Evolutionary conservation across 2,888 invertebrate genomes (phyloP), one percentile per base, ranked within the genome.

Genomic region (Mellilla xanthometata): DNA sequence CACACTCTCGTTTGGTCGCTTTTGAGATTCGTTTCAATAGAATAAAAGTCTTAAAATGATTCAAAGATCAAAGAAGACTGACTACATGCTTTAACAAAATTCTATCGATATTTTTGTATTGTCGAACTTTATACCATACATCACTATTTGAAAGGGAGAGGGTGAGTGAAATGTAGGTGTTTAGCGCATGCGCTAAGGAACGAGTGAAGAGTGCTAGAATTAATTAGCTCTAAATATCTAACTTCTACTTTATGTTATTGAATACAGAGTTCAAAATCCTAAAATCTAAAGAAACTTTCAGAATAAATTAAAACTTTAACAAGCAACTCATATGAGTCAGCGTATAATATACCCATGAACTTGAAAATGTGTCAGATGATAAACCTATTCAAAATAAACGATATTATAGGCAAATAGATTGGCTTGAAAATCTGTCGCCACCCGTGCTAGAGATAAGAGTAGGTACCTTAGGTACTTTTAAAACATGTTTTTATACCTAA

Each of bases 111-210:
- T 22, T 33, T 9, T 4, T 26, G 11, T 8, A 19, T 6, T 6
- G 15, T 15, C 3, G 3, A 19, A 19, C 15, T 19, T 19, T 11
- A 36, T 10, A 15, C 6, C 3, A 12, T 22, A 39, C 41, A 28
- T 41, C 51, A 44, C 54, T 55, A 40, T 40, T 40, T n/a, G 2
- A 31, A 26, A 9, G 28, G 28, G 40, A 38, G 24, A 38, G 33
- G 34, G 63, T 66, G 62, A 47, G 34, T 34, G 2, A 19, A n/a
- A 8, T 24, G 7, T 4, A 8, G 8, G 15, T 19, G 42, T 59
- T 60, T 28, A 34, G 30, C 49, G 54, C 54, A 52, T 52, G 54
- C 54, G 54, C 57, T 58, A 49, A 47, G 54, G 44, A 3, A 2
- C n/a, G 1, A 28, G 10, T 22, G 9, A 22, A 26, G 9, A 28